phyloP scores from a whole-genome alignment of 1,140 invertebrate genomes.

The Planococcus citri region DNA sequence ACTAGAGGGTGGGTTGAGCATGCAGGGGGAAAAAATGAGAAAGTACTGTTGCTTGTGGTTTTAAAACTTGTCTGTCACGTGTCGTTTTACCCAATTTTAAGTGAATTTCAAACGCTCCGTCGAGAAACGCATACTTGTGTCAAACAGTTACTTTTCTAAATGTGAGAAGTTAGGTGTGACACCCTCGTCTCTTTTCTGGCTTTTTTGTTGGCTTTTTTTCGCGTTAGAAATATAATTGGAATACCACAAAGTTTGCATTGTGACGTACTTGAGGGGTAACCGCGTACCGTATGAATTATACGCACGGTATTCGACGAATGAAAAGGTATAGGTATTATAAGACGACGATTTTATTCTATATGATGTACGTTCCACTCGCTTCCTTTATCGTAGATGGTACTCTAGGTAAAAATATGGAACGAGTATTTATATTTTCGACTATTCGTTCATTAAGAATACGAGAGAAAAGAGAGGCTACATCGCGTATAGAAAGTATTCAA shows the following conservation, averaged over 20 bases:
- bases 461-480: no score
- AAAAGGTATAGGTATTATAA: no score
- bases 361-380: no score
- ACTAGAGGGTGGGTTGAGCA: not conserved
- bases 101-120: constrained; percentile 13
- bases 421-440: no score
- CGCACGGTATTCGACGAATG: not conserved
- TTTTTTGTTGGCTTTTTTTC: constrained; percentile 5
- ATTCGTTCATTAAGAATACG: no score
- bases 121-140: not conserved
- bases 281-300: constrained; percentile 3
- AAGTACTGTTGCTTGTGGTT: not conserved
- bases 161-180: constrained; percentile 12
- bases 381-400: no score
- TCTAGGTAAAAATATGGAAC: no score
- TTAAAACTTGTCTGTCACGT: constrained; percentile 19
- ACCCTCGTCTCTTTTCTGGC: not conserved
- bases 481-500: no score
- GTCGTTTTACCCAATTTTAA: constrained; percentile 12
- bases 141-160: constrained; percentile 16
- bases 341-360: no score
- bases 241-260: constrained; percentile 7
- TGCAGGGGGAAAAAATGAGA: not conserved
- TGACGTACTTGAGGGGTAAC: not conserved
- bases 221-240: constrained; percentile 10